These are phyloP conservation scores for Ranitomeya variabilis DNA, from an alignment of 2,113 vertebrate species.

Conservation along the genomic window DNA sequence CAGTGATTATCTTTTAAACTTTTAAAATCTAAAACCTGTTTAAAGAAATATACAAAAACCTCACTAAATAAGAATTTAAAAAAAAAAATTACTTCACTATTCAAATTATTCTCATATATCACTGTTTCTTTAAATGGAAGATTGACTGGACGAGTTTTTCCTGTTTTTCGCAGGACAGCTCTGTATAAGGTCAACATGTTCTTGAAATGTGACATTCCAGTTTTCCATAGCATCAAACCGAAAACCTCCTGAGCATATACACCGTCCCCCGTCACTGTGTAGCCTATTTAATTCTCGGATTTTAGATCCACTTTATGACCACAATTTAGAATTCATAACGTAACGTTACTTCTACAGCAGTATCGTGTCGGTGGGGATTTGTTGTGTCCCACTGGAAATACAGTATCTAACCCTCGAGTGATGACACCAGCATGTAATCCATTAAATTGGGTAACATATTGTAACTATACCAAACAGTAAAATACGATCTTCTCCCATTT, in stretches of 20 bases:
- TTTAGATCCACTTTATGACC: neutral
- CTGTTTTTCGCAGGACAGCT: conserved; percentile 22
- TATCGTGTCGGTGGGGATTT: neutral
- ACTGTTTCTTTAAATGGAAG: conserved; percentile 1
- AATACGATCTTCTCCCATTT: neutral
- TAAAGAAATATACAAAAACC: too few relatives aligned
- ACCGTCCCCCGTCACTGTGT: neutral
- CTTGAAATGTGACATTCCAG: conserved; percentile 42
- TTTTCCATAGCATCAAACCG: neutral
- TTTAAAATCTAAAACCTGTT: too few relatives aligned
- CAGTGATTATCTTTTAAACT: too few relatives aligned
- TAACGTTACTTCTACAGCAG: neutral
- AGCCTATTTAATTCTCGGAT: neutral
- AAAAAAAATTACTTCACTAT: neutral
- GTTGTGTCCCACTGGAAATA: neutral
- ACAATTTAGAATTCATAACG: too few relatives aligned
- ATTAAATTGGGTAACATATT: neutral
- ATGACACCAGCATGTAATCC: neutral
- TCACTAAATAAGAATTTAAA: too few relatives aligned
- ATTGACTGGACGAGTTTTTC: conserved; percentile 28
- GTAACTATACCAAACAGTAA: neutral
- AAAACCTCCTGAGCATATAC: conserved; percentile 25
- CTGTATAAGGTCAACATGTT: conserved; percentile 1
- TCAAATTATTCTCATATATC: neutral
- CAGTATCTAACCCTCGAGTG: neutral